Percentiles rank a stretch among this genome's conserved stretches.
Conservation (phyloP, 2,888 invertebrate species). For the Villa cingulata region DNA sequence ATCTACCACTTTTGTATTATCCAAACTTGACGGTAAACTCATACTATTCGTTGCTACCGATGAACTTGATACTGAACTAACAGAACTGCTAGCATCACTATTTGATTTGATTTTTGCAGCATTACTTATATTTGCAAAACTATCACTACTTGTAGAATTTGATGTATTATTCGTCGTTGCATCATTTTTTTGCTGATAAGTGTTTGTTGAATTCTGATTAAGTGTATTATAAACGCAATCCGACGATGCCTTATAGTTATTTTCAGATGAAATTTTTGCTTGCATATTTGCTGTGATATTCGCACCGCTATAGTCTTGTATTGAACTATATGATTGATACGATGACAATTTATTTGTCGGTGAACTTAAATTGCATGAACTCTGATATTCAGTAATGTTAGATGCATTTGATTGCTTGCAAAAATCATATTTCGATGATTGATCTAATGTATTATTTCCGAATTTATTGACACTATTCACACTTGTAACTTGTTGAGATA, state of each 20-base stretch:
- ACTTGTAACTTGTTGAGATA: constrained; percentile 22
- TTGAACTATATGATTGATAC: constrained; percentile 29
- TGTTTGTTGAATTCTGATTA: constrained; percentile 33
- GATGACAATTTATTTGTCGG: constrained; percentile 26
- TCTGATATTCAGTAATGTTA: constrained; percentile 27
- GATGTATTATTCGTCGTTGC: constrained; percentile 10
- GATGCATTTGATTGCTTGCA: constrained; percentile 29
- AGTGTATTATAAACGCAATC: constrained; percentile 28
- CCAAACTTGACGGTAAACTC: constrained; percentile 25
- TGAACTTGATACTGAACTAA: constrained; percentile 27
- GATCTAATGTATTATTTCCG: constrained; percentile 24
- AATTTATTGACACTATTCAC: constrained; percentile 21
- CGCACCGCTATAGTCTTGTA: constrained; percentile 30
- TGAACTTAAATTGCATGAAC: constrained; percentile 26
- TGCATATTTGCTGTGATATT: constrained; percentile 33
- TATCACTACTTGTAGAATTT: constrained; percentile 15
- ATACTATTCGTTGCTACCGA: constrained; percentile 28
- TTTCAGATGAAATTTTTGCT: constrained; percentile 26
- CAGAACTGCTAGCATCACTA: constrained; percentile 30
- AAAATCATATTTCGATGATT: constrained; percentile 33
- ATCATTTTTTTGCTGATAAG: constrained; percentile 30
- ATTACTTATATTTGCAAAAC: constrained; percentile 7
- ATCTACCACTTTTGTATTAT: constrained; percentile 16
- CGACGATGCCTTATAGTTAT: constrained; percentile 31
- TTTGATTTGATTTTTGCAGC: constrained; percentile 29